Evolutionary conservation across 2,113 vertebrate genomes (phyloP), one percentile per base, ranked within the genome.

Genomic region (Otocyon megalotis): DNA sequence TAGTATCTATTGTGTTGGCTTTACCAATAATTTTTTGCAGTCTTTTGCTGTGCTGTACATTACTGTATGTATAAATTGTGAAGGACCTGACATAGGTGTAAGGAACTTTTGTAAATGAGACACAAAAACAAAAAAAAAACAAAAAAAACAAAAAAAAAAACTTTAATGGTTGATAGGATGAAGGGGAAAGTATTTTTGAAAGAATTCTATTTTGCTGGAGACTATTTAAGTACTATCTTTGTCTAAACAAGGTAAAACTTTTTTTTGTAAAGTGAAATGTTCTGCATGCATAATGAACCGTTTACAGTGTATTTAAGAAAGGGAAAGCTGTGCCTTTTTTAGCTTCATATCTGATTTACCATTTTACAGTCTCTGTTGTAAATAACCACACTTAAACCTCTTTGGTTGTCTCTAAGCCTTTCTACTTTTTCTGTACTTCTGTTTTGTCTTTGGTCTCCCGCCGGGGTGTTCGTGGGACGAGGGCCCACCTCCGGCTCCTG

Each of bases 241-340:
- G 99, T 99, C 99, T 99, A 99, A 99, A 99, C 98, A 99, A 99
- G 99, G 98, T 99, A 99, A 99, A 97, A 93, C 54, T 13, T 62
- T 90, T 98, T 99, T 99, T 99, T 99, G 99, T 99, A 99, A 99
- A 99, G 99, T 99, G 99, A 99, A 99, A 99, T 99, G 99, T 99
- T 99, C 99, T 99, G 99, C 99, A 99, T 99, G 99, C 99, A 99
- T 99, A 99, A 99, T 99, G 99, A 99, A 99, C 99, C 99, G 99
- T 99, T 99, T 99, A 99, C 99, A 99, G 99, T 99, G 99, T 99
- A 99, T 99, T 99, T 99, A 99, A 99, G 99, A 99, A 99, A 99
- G 99, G 99, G 99, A 99, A 99, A 99, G 99, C 99, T 99, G 99
- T 99, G 99, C 99, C 99, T 99, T 99, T 99, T 99, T 99, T 99